Percentiles rank a stretch among this genome's conserved stretches.
These are phyloP conservation scores for Zaprionus ornatus DNA, from an alignment of 1,140 invertebrate genomes.

Conservation along the genomic window DNA sequence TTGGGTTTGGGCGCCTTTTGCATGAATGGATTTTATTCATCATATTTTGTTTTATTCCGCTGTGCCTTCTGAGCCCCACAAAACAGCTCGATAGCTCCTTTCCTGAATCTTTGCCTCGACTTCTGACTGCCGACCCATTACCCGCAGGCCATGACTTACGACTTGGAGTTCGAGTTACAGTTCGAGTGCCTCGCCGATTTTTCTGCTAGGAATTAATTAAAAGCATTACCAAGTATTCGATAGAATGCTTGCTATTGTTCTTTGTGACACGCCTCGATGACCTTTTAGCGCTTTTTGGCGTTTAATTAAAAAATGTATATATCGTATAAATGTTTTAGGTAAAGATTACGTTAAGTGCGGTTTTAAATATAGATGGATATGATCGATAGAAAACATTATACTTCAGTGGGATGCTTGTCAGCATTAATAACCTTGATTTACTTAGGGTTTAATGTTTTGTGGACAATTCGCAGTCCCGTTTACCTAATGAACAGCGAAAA, in stretches of 20 bases:
- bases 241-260: constrained; percentile 68
- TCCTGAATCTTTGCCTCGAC: neutral
- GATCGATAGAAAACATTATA: neutral
- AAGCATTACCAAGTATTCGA: constrained; percentile 57
- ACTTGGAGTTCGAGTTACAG: constrained; percentile 24
- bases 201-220: constrained; percentile 71
- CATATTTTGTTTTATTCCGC: constrained; percentile 32
- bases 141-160: neutral
- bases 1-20: constrained; percentile 48
- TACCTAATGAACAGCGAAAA: constrained; percentile 3
- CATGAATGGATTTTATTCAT: constrained; percentile 79
- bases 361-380: neutral
- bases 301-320: neutral
- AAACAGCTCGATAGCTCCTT: neutral
- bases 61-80: constrained; percentile 30
- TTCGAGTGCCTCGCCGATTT: constrained; percentile 18
- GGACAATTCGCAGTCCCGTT: neutral
- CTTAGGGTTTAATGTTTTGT: constrained; percentile 43
- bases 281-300: neutral
- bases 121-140: neutral
- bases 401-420: neutral
- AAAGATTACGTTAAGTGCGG: neutral
- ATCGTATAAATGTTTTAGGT: no score
- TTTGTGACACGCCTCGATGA: constrained; percentile 9
- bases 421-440: neutral